Conservation (phyloP, 2,888 invertebrate species). For the Aplocera efformata region DNA sequence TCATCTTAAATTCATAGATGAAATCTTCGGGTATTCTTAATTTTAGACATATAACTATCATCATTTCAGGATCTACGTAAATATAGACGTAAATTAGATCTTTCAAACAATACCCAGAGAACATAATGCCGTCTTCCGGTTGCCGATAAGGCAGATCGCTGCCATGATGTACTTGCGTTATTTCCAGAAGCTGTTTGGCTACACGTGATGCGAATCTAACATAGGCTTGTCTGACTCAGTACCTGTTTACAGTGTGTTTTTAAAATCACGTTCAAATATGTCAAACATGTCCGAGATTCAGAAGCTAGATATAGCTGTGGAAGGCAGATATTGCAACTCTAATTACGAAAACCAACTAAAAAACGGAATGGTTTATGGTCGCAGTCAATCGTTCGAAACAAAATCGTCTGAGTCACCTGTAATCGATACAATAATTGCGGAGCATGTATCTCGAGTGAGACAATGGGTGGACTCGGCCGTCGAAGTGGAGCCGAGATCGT, state of each 20-base stretch:
- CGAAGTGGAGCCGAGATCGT: constrained; percentile 57
- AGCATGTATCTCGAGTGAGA: constrained; percentile 71
- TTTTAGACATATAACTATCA: no score
- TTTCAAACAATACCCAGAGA: not conserved
- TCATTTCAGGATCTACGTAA: no score
- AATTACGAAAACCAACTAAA: constrained; percentile 64
- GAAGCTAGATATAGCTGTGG: constrained; percentile 39
- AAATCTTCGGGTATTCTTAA: no score
- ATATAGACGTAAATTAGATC: not conserved
- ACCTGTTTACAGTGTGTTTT: constrained; percentile 35
- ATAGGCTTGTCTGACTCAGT: constrained; percentile 44
- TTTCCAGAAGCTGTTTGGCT: constrained; percentile 62
- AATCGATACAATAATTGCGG: constrained; percentile 75
- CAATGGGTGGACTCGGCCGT: constrained; percentile 63
- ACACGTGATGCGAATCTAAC: constrained; percentile 58
- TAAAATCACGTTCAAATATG: constrained; percentile 38
- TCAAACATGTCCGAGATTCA: constrained; percentile 41
- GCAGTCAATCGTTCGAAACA: constrained; percentile 65
- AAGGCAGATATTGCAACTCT: constrained; percentile 54
- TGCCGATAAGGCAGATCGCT: constrained; percentile 50
- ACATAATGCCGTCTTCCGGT: constrained; percentile 48
- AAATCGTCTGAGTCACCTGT: constrained; percentile 65
- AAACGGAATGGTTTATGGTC: constrained; percentile 66
- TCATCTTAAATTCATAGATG: no score
- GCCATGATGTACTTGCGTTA: constrained; percentile 52